Conservation (phyloP, 1,140 invertebrate species). For the Chionoecetes opilio region DNA sequence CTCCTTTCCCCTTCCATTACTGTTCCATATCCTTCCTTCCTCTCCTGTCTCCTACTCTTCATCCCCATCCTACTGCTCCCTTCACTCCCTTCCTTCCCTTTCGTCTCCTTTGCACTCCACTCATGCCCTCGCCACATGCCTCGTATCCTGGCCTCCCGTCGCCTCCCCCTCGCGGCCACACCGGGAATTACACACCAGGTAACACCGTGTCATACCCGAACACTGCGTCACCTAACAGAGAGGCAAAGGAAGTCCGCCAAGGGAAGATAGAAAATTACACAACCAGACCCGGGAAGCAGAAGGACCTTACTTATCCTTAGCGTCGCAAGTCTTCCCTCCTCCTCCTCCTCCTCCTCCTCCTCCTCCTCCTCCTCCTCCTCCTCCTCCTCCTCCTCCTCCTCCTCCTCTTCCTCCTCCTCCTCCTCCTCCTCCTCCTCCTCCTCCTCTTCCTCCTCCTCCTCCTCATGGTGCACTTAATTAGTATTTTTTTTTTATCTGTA, state of each 20-base stretch:
- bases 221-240: background rate
- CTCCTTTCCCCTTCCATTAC: background rate
- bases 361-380: constrained; percentile 23
- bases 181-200: background rate
- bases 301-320: background rate
- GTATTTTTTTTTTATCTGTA: too few species aligned
- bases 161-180: background rate
- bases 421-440: background rate
- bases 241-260: background rate
- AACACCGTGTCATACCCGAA: background rate
- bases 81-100: background rate
- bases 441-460: too few species aligned
- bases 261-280: background rate
- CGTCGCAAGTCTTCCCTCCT: background rate
- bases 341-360: background rate
- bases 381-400: background rate
- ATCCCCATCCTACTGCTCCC: background rate
- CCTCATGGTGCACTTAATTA: too few species aligned
- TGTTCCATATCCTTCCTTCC: background rate
- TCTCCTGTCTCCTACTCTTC: background rate
- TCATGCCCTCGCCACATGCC: background rate
- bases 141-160: background rate
- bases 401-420: background rate
- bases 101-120: background rate
- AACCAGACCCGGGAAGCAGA: background rate